Evolutionary conservation across 2,113 vertebrate species (phyloP).

Genomic region (Apodemus sylvaticus): DNA sequence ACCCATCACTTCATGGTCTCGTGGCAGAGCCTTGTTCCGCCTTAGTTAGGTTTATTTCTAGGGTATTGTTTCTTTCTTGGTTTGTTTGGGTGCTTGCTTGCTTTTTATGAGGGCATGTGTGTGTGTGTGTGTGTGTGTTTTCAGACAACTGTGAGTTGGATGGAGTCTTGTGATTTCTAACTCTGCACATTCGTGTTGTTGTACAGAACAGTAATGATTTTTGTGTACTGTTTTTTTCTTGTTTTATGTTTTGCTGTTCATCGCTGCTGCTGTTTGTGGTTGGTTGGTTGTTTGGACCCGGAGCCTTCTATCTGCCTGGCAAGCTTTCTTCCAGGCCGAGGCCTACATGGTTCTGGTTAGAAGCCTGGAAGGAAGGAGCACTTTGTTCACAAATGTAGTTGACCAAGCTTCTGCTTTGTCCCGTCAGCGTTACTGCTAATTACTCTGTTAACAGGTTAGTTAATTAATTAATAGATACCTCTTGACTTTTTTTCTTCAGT

Average conservation of each 20-base stretch:
- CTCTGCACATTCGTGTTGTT: not conserved
- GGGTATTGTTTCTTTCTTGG: not conserved
- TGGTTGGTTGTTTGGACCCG: not conserved
- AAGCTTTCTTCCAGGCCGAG: too few relatives aligned
- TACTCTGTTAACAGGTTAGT: not conserved
- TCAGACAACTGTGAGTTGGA: not conserved
- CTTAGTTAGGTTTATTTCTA: not conserved
- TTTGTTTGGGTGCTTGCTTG: not conserved
- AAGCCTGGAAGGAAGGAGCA: not conserved
- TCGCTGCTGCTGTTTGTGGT: not conserved
- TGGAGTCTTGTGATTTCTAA: not conserved
- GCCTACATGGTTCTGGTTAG: not conserved
- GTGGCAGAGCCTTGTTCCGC: not conserved
- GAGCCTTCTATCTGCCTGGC: too few relatives aligned
- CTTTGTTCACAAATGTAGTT: not conserved
- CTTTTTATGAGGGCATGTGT: not conserved
- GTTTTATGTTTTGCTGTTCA: not conserved
- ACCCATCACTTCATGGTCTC: not conserved
- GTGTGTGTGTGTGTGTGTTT: not conserved
- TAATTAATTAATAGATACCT: not conserved
- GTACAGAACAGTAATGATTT: not conserved
- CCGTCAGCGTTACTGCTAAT: not conserved
- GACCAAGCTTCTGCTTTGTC: too few relatives aligned
- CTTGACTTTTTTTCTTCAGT: slow-evolving; percentile 2
- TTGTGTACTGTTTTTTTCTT: not conserved